Percentiles rank a stretch among this genome's conserved stretches.
These are phyloP conservation scores for Marisa cornuarietis DNA, from an alignment of 1,140 invertebrate species.

Conservation along the genomic window DNA sequence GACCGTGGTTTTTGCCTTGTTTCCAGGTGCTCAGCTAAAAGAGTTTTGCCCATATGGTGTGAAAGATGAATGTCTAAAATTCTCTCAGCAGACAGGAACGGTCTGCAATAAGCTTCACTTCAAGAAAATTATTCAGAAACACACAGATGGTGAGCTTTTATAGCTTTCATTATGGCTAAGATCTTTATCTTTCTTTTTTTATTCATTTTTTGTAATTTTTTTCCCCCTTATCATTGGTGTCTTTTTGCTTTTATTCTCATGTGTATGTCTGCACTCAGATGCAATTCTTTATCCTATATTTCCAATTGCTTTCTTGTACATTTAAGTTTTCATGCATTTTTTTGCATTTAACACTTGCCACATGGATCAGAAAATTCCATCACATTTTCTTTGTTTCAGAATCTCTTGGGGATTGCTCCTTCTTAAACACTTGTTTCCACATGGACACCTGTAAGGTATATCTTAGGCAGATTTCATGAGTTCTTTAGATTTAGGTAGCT, in stretches of 20 bases:
- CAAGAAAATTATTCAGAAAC: conserved; percentile 95
- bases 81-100: conserved; percentile 69
- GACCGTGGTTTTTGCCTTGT: conserved; percentile 2
- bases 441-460: conserved; percentile 95
- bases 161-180: too few species aligned
- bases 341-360: neutral
- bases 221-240: too few species aligned
- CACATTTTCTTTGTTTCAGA: conserved; percentile 69
- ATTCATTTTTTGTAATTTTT: neutral
- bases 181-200: neutral
- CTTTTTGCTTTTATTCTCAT: neutral
- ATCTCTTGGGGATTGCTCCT: conserved; percentile 94
- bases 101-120: conserved; percentile 93
- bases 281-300: neutral
- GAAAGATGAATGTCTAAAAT: conserved; percentile 80
- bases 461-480: neutral
- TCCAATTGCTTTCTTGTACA: neutral
- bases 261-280: neutral
- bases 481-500: conserved; percentile 3
- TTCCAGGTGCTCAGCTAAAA: conserved; percentile 80
- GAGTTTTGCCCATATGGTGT: conserved; percentile 97
- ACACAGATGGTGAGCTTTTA: conserved; percentile 78
- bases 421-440: conserved; percentile 98
- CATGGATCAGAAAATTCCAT: neutral
- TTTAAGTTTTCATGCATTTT: neutral